Percentiles rank a stretch among this genome's conserved stretches.
Evolutionary conservation across 2,797 vertebrate species (phyloP).

Genomic region (Pygocentrus nattereri): DNA sequence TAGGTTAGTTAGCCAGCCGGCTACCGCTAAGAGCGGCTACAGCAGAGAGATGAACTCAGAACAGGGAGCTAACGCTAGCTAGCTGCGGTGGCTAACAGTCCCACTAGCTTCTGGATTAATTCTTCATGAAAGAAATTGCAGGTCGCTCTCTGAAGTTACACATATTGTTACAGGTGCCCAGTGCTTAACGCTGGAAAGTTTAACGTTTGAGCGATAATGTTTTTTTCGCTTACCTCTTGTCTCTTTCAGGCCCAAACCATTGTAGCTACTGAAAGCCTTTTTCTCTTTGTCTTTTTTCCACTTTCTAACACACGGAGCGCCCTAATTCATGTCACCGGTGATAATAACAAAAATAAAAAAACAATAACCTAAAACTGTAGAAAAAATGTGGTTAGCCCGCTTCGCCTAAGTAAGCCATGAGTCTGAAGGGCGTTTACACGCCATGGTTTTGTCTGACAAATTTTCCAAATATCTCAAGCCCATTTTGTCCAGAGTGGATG

Average conservation of each 20-base stretch:
- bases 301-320: conserved; percentile 76
- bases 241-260: conserved; percentile 88
- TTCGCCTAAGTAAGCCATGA: conserved; percentile 55
- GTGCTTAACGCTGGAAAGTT: background rate
- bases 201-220: background rate
- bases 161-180: background rate
- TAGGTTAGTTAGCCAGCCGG: background rate
- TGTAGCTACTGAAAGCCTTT: conserved; percentile 83
- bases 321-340: conserved; percentile 67
- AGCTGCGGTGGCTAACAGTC: conserved; percentile 29
- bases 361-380: conserved; percentile 63
- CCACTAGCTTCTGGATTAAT: conserved; percentile 24
- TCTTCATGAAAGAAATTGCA: background rate
- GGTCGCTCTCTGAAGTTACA: background rate
- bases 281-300: conserved; percentile 83
- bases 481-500: conserved; percentile 46
- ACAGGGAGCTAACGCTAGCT: conserved; percentile 9
- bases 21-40: conserved; percentile 14
- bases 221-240: conserved; percentile 80
- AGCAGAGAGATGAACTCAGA: background rate
- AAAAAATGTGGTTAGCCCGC: conserved; percentile 64
- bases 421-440: conserved; percentile 55
- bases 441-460: conserved; percentile 68
- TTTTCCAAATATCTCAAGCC: conserved; percentile 66
- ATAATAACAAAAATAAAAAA: conserved; percentile 24